phyloP scores from a whole-genome alignment of 2,797 vertebrate species.

The Toxotes lorentzi region DNA sequence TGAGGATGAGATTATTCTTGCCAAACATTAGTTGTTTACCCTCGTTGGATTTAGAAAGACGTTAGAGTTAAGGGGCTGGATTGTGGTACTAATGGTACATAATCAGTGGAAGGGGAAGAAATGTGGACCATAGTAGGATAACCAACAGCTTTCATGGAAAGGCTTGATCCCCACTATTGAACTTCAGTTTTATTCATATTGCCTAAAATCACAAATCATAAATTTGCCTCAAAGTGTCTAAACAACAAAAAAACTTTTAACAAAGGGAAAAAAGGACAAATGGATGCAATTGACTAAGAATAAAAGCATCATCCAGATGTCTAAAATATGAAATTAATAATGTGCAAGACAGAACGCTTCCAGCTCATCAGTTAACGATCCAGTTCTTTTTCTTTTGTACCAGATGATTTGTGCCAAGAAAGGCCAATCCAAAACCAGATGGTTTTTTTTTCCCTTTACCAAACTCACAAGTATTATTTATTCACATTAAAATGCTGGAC shows the following conservation, averaged over 20 bases:
- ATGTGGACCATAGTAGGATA: background rate
- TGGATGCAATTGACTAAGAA: background rate
- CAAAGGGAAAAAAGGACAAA: background rate
- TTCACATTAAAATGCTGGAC: constrained; percentile 7
- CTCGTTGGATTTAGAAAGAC: background rate
- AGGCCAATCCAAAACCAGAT: background rate
- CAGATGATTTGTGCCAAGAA: background rate
- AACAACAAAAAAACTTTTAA: background rate
- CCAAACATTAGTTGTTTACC: constrained; percentile 17
- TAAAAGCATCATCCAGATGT: constrained; percentile 26
- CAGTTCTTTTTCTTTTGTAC: background rate
- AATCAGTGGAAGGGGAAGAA: background rate
- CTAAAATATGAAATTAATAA: constrained; percentile 10
- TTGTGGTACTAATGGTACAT: background rate
- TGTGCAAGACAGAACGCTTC: background rate
- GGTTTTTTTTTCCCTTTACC: background rate
- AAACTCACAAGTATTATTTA: background rate
- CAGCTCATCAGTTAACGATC: background rate
- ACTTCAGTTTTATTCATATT: background rate
- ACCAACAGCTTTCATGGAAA: constrained; percentile 5
- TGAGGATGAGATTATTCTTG: constrained; percentile 10
- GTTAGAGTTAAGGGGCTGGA: constrained; percentile 5
- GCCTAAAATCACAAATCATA: background rate
- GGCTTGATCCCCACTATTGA: background rate
- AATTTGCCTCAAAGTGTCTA: background rate